Percentiles rank a stretch among this genome's conserved stretches.
These are phyloP conservation scores for Machimus atricapillus DNA, from an alignment of 2,888 invertebrate species.

Conservation along the genomic window DNA sequence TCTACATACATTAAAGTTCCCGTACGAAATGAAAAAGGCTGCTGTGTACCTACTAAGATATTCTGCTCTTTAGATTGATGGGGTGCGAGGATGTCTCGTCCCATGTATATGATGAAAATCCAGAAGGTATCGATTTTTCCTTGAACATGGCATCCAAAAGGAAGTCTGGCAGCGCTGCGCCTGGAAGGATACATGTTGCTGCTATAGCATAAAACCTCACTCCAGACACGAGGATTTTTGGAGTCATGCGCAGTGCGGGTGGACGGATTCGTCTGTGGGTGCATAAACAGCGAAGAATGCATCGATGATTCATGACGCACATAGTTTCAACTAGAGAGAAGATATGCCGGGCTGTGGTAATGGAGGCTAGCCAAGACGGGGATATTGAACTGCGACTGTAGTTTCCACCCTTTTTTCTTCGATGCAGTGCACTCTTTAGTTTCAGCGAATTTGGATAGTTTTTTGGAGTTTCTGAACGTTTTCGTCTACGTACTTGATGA, in stretches of 20 bases:
- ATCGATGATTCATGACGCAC: background rate
- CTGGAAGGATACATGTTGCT: constrained; percentile 34
- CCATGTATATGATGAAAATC: background rate
- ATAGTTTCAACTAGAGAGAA: background rate
- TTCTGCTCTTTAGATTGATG: background rate
- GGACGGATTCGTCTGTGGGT: background rate
- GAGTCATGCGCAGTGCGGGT: constrained; percentile 3
- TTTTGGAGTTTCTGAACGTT: background rate
- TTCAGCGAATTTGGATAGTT: background rate
- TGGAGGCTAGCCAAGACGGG: background rate
- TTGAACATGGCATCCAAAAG: constrained; percentile 18
- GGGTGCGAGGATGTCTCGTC: background rate
- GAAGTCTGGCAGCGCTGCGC: constrained; percentile 9
- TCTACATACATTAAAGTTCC: background rate
- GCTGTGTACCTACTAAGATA: background rate
- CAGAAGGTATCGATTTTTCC: constrained; percentile 16
- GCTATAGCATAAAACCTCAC: background rate
- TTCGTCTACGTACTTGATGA: constrained; percentile 31
- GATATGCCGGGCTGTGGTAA: background rate
- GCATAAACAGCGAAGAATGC: background rate
- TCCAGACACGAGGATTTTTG: background rate
- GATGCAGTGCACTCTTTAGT: background rate
- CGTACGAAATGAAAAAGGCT: background rate
- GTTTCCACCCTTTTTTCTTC: constrained; percentile 1
- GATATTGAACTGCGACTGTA: constrained; percentile 17